Percentiles rank a stretch among this genome's conserved stretches.
Conservation (phyloP, 2,113 vertebrate genomes). For the Ranitomeya variabilis region DNA sequence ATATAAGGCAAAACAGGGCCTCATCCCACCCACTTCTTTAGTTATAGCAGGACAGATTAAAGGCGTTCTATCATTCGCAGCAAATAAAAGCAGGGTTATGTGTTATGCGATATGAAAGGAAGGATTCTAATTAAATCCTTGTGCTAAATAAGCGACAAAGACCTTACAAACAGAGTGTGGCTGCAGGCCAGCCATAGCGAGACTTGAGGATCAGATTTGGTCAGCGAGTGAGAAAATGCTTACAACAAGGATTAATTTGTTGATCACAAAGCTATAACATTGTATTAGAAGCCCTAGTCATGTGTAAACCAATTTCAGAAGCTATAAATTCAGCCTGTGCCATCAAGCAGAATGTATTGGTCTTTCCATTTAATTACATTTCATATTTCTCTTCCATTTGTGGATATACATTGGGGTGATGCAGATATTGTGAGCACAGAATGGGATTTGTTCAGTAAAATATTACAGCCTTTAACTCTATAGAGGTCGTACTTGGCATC, state of each 20-base stretch:
- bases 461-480: not conserved
- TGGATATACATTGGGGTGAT: not conserved
- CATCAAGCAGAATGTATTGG: constrained; percentile 45
- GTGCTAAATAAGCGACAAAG: constrained; percentile 70
- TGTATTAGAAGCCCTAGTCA: constrained; percentile 41
- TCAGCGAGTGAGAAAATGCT: constrained; percentile 62
- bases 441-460: not conserved
- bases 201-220: constrained; percentile 60
- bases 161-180: constrained; percentile 65
- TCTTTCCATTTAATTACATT: constrained; percentile 41
- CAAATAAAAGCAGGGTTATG: constrained; percentile 52
- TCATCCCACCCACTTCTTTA: not conserved
- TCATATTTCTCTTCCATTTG: constrained; percentile 18
- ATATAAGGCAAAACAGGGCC: not conserved
- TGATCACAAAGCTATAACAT: constrained; percentile 49
- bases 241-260: constrained; percentile 48
- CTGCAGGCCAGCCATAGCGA: constrained; percentile 60
- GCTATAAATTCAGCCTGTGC: constrained; percentile 35
- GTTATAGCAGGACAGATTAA: constrained; percentile 24
- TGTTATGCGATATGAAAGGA: constrained; percentile 58
- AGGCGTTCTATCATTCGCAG: constrained; percentile 54
- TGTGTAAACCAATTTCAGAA: constrained; percentile 53
- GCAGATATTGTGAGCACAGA: not conserved
- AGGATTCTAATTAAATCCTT: constrained; percentile 69
- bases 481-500: not conserved